These are phyloP conservation scores for Pyrgilauda ruficollis DNA, from an alignment of 2,113 vertebrate species.

Conservation along the genomic window DNA sequence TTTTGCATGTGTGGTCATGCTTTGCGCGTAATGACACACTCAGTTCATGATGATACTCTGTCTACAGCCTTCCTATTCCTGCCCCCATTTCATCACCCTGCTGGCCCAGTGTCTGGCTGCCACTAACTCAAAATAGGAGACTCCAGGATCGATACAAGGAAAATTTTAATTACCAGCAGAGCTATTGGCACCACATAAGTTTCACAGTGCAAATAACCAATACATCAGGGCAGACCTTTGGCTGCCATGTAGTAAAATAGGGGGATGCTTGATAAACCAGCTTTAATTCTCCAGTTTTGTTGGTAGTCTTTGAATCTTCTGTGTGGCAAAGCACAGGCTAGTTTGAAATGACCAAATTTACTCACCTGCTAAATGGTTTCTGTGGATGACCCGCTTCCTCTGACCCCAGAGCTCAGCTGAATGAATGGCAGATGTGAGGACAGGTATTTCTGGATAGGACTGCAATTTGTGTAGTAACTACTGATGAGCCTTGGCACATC, in stretches of 20 bases:
- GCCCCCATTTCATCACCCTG: background rate
- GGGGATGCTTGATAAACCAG: background rate
- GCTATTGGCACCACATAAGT: background rate
- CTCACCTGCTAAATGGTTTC: background rate
- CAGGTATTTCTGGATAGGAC: background rate
- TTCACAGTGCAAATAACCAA: background rate
- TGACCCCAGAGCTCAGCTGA: background rate
- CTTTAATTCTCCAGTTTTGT: background rate
- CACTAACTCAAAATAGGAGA: background rate
- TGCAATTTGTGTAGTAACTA: background rate
- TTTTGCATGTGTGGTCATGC: background rate
- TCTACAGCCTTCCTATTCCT: background rate
- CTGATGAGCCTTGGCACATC: background rate
- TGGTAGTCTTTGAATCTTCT: background rate
- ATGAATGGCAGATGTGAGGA: background rate
- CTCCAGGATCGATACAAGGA: background rate
- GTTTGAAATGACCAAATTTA: background rate
- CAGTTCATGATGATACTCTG: background rate
- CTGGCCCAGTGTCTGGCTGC: background rate
- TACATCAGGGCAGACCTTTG: background rate
- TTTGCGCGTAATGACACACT: background rate
- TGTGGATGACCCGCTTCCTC: rapidly evolving
- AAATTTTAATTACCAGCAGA: background rate
- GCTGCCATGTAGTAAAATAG: background rate
- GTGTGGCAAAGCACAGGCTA: background rate